Base-by-base conservation (phyloP, 1,140 invertebrate species). In the Drosophila simulans region DNA sequence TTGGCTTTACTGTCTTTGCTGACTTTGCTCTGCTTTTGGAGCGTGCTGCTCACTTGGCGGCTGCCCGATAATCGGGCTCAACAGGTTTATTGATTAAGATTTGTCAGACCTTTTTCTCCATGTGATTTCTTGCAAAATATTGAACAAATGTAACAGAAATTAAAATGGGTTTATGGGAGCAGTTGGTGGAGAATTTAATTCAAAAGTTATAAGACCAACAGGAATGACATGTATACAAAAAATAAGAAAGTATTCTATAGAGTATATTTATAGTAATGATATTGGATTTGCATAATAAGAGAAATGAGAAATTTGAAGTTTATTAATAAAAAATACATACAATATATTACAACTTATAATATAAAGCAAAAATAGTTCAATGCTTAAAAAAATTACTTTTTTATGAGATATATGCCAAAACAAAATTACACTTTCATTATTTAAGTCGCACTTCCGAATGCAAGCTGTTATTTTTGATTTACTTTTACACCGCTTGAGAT, bases 61-160 rank as follows among this genome's bases (percentile, higher is more conserved):
- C 40, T 62, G 59, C 35, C 15, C 15, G 42, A 69, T 81, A 84
- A 84, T 79, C 71, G 63, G 56, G 71, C 56, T 73, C n/a, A 85
- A 85, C 73, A 81, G 77, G 73, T 86, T 86, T 77, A 58, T 39
- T 77, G 66, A 80, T 80, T 73, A 76, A 70, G 75, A 79, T 84
- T 75, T 74, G 51, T 64, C 55, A 52, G 10, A 51, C 52, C 43
- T 79, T 74, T 60, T 72, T 49, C 52, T 69, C 51, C 8, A 31
- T 57, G 74, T 54, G 51, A 60, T 58, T 80, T 63, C 62, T 77
- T 77, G 79, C 79, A 74, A 78, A 82, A 82, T 77, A 56, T 82
- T 53, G 64, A 27, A 66, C 66, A 76, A 76, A 65, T 58, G 54
- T 65, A 64, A 53, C 52, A 60, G 39, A 73, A 56, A 70, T 54